Evolutionary conservation across 2,888 invertebrate genomes (phyloP).

Genomic region (Trichopria drosophilae): DNA sequence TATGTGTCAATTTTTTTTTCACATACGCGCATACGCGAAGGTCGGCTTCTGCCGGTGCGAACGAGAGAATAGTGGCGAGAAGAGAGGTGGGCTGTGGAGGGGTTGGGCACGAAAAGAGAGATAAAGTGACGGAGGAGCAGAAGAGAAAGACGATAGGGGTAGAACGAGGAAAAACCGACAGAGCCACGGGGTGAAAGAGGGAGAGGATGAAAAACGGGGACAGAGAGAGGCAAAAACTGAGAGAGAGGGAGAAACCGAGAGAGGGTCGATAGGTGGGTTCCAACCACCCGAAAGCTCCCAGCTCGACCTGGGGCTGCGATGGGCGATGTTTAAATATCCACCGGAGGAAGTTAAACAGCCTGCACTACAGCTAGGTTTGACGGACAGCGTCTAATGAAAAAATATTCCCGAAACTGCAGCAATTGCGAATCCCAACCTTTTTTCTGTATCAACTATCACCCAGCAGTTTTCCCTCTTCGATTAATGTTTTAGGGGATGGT

Average conservation of each 20-base stretch:
- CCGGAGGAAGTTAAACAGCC: slow-evolving; percentile 49
- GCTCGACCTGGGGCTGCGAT: slow-evolving; percentile 33
- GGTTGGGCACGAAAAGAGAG: too few species aligned
- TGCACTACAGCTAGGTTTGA: slow-evolving; percentile 13
- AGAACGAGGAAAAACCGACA: too few species aligned
- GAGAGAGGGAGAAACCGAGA: slow-evolving; percentile 27
- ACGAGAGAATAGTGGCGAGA: slow-evolving; percentile 13
- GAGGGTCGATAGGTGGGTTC: slow-evolving; percentile 54
- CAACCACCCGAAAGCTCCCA: slow-evolving; percentile 44
- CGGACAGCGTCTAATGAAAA: slow-evolving; percentile 42
- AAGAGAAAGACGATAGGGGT: too few species aligned
- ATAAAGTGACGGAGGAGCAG: slow-evolving; percentile 28
- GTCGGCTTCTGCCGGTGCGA: slow-evolving; percentile 39
- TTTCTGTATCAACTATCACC: too few species aligned
- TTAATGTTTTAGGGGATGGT: too few species aligned
- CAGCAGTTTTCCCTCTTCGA: too few species aligned
- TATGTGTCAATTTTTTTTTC: slow-evolving; percentile 31
- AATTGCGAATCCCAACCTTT: too few species aligned
- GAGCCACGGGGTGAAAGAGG: slow-evolving; percentile 10
- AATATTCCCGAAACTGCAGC: too few species aligned
- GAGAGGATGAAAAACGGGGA: slow-evolving; percentile 21
- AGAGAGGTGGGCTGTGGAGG: slow-evolving; percentile 9
- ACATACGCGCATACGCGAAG: slow-evolving; percentile 40
- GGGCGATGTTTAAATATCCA: slow-evolving; percentile 51
- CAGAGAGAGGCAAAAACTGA: slow-evolving; percentile 6